Evolutionary conservation across 2,888 invertebrate genomes (phyloP).

Genomic region (Hermodice carunculata): DNA sequence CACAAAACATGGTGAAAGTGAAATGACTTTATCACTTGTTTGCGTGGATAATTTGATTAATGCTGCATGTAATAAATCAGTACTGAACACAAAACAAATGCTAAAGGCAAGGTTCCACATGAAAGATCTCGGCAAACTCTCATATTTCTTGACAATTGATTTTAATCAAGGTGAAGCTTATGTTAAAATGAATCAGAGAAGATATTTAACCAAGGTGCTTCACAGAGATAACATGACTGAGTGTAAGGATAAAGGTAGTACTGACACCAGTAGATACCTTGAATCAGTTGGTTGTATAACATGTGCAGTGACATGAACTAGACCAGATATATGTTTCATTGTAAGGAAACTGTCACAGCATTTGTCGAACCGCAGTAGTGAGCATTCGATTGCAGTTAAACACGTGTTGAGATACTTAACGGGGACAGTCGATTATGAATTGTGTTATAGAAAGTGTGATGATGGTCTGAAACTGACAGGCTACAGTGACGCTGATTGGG

Average conservation of each 20-base stretch:
- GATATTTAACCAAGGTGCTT: slow-evolving; percentile 3
- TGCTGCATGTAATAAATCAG: neutral
- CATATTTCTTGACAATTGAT: slow-evolving; percentile 27
- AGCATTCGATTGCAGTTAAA: neutral
- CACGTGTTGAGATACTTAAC: slow-evolving; percentile 1
- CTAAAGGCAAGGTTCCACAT: slow-evolving; percentile 25
- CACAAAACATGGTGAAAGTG: neutral
- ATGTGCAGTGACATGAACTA: slow-evolving; percentile 25
- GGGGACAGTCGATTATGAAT: neutral
- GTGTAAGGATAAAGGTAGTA: neutral
- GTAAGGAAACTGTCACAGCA: slow-evolving; percentile 28
- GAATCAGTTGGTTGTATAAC: slow-evolving; percentile 23
- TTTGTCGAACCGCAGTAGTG: slow-evolving; percentile 12
- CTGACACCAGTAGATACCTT: neutral
- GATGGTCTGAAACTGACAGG: neutral
- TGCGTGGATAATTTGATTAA: slow-evolving; percentile 10
- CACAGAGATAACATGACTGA: neutral
- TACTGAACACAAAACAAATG: neutral
- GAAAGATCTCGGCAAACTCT: slow-evolving; percentile 30
- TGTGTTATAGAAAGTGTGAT: neutral
- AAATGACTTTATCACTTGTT: neutral
- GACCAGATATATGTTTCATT: slow-evolving; percentile 25
- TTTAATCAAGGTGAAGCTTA: slow-evolving; percentile 12
- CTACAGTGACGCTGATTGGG: slow-evolving; percentile 13
- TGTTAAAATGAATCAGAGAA: slow-evolving; percentile 2